Evolutionary conservation across 2,888 invertebrate species (phyloP).

Genomic region (Parnassius apollo): DNA sequence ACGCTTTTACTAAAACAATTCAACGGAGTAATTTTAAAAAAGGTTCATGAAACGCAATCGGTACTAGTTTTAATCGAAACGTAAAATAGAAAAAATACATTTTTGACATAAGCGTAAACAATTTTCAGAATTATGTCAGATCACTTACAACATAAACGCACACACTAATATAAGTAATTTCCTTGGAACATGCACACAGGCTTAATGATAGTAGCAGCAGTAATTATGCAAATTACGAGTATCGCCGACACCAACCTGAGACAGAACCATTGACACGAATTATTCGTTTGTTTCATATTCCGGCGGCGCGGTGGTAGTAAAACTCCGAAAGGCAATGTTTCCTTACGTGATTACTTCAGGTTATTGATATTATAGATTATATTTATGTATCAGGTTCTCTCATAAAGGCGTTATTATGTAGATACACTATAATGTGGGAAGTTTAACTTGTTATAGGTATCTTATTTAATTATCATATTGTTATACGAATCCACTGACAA

Average conservation of each 20-base stretch:
- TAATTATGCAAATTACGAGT: conserved; percentile 71
- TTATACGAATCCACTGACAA: too few species aligned
- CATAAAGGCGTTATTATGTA: not conserved
- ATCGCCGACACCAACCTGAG: conserved; percentile 42
- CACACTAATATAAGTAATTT: conserved; percentile 39
- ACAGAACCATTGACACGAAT: conserved; percentile 61
- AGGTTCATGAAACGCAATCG: too few species aligned
- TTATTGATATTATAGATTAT: not conserved
- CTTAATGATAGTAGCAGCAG: conserved; percentile 56
- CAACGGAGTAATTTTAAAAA: too few species aligned
- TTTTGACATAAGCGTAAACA: too few species aligned
- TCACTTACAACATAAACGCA: conserved; percentile 7
- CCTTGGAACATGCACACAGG: conserved; percentile 53
- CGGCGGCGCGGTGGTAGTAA: conserved; percentile 36
- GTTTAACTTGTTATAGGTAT: too few species aligned
- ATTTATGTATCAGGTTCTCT: not conserved
- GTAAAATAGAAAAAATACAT: too few species aligned
- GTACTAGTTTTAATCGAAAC: too few species aligned
- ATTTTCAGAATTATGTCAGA: conserved; percentile 5
- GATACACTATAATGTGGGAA: not conserved
- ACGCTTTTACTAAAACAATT: too few species aligned
- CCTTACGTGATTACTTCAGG: not conserved
- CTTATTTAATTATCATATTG: too few species aligned
- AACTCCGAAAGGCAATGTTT: conserved; percentile 27
- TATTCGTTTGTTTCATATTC: conserved; percentile 50